Evolutionary conservation across 2,797 vertebrate species (phyloP).

Genomic region (Ctenosaura bakeri): DNA sequence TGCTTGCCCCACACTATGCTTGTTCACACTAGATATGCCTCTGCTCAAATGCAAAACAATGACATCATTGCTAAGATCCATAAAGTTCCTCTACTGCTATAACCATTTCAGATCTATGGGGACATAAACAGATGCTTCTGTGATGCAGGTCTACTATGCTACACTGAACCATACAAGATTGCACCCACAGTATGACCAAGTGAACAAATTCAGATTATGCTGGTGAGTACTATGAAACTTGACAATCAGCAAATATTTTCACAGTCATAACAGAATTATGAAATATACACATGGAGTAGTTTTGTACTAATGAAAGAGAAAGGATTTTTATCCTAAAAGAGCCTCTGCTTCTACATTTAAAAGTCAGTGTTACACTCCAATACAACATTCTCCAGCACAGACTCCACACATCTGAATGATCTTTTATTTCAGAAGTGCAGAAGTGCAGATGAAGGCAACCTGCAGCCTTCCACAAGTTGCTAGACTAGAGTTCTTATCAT

Average conservation of each 20-base stretch:
- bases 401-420: too few relatives aligned
- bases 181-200: neutral
- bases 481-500: neutral
- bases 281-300: neutral
- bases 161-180: too few relatives aligned
- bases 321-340: neutral
- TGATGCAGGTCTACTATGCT: too few relatives aligned
- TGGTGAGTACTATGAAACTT: neutral
- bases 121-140: too few relatives aligned
- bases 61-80: too few relatives aligned
- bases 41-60: too few relatives aligned
- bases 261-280: neutral
- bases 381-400: too few relatives aligned
- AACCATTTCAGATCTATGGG: too few relatives aligned
- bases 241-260: neutral
- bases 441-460: neutral
- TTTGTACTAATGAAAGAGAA: neutral
- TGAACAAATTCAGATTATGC: neutral
- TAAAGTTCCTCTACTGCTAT: too few relatives aligned
- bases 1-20: too few relatives aligned
- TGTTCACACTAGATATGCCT: too few relatives aligned
- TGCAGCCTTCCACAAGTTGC: neutral
- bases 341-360: neutral
- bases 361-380: neutral
- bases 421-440: too few relatives aligned